Conservation (phyloP, 2,888 invertebrate species). For the Thalpophila matura region DNA sequence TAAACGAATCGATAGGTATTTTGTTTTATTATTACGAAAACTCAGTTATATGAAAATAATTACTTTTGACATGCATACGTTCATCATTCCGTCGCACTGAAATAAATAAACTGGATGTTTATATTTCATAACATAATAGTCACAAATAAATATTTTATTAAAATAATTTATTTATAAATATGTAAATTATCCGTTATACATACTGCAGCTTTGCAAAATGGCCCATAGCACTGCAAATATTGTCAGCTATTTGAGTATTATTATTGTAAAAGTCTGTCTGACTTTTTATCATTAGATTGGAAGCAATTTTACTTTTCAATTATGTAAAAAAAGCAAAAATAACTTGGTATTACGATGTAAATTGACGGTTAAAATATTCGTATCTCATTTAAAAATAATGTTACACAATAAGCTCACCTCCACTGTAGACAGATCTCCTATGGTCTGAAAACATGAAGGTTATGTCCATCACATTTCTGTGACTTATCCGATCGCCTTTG, state of each 20-base stretch:
- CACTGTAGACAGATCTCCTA: slow-evolving; percentile 68
- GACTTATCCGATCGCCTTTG: no score
- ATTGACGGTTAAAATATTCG: no score
- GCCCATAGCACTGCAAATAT: slow-evolving; percentile 59
- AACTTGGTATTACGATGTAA: no score
- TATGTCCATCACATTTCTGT: neutral
- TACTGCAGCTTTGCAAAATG: slow-evolving; percentile 65
- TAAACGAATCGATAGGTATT: no score
- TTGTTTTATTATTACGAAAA: neutral
- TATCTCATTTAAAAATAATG: neutral
- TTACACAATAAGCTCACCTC: slow-evolving; percentile 60
- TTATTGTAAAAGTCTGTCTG: no score
- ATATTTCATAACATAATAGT: neutral
- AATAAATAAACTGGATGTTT: slow-evolving; percentile 5
- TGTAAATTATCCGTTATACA: slow-evolving; percentile 26
- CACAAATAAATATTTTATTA: neutral
- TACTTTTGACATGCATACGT: slow-evolving; percentile 62
- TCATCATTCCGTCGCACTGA: slow-evolving; percentile 57
- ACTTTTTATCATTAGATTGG: no score
- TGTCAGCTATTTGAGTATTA: neutral
- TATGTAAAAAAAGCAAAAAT: no score
- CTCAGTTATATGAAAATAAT: slow-evolving; percentile 10
- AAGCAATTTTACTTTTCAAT: no score
- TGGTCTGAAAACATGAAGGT: slow-evolving; percentile 51
- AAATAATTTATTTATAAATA: neutral